A percentile compares a stretch with the other conserved stretches of the same genome.
phyloP scores from a whole-genome alignment of 2,888 invertebrate genomes.

The Lithosia quadra region DNA sequence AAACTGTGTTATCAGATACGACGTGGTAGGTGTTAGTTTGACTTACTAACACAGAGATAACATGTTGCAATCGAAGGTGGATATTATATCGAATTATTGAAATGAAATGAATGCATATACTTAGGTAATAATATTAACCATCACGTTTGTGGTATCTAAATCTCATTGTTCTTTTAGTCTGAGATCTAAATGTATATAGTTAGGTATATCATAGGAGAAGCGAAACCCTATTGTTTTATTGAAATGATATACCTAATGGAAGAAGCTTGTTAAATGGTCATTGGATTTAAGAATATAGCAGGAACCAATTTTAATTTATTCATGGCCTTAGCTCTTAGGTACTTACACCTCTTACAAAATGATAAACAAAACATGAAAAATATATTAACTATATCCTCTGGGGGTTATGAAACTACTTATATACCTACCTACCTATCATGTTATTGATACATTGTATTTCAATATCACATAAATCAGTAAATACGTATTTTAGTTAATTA shows the following conservation, averaged over 20 bases:
- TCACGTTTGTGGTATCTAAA: background rate
- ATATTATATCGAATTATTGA: background rate
- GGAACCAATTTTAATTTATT: too few species aligned
- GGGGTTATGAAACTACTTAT: background rate
- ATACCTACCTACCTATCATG: too few species aligned
- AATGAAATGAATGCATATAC: background rate
- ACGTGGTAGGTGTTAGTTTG: conserved; percentile 38
- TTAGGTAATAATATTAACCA: too few species aligned
- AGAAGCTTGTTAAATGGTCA: background rate
- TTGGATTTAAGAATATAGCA: background rate
- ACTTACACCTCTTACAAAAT: too few species aligned
- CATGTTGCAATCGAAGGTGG: conserved; percentile 27
- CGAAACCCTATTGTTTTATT: background rate
- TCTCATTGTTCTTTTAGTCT: too few species aligned
- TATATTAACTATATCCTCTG: background rate
- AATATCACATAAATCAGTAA: too few species aligned
- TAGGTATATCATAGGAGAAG: background rate
- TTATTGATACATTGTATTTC: too few species aligned
- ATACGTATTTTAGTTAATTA: too few species aligned
- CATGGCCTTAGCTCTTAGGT: too few species aligned
- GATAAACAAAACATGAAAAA: too few species aligned
- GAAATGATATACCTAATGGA: background rate
- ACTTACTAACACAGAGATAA: conserved; percentile 36
- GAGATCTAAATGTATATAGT: background rate
- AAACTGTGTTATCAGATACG: conserved; percentile 78